Evolutionary conservation across 2,113 vertebrate genomes (phyloP), one percentile per base, ranked within the genome.

Genomic region (Rhabdornis inornatus): DNA sequence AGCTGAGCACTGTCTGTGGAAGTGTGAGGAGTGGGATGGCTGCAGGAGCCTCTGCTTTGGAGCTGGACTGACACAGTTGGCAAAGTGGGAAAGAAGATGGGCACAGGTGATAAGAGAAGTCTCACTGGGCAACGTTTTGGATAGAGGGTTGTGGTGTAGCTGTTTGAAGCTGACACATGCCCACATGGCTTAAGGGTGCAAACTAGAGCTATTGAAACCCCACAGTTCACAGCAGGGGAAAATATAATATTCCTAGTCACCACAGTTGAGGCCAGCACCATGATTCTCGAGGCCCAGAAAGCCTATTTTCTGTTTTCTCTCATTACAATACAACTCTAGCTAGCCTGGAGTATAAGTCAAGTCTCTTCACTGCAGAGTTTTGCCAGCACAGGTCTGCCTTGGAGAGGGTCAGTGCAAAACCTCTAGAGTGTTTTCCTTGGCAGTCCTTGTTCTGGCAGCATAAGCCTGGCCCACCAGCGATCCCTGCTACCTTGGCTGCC

Each of bases 221-320:
- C 5, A 7, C 42, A 52, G n/a, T 27, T 52, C 27, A 27, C 19
- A n/a, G 39, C 30, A 42, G 35, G 28, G 33, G 19, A 84, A 64
- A 87, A 37, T 23, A 57, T 6, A 18, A 1, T 23, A n/a, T 44
- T 85, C 44, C 21, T 16, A 80, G 17, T 12, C 25, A 66, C 9
- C 9, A 6, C 1, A 13, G 4, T 0, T 1, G 1, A 63, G 14
- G 23, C 18, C 21, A 60, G 49, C 18, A 3, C n/a, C 12, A 13
- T 10, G 22, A 68, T 59, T 50, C 16, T 31, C 6, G 1, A 30
- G 27, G 19, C 24, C 23, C 23, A 50, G 52, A 70, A 87, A 74
- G 40, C 2, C 9, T 35, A 4, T 25, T 89, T 84, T 49, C n/a
- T 90, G 20, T 45, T 84, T 3, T 45, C 4, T 42, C 30, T 42